phyloP scores from a whole-genome alignment of 2,888 invertebrate species.

The Caenorhabditis doughertyi region DNA sequence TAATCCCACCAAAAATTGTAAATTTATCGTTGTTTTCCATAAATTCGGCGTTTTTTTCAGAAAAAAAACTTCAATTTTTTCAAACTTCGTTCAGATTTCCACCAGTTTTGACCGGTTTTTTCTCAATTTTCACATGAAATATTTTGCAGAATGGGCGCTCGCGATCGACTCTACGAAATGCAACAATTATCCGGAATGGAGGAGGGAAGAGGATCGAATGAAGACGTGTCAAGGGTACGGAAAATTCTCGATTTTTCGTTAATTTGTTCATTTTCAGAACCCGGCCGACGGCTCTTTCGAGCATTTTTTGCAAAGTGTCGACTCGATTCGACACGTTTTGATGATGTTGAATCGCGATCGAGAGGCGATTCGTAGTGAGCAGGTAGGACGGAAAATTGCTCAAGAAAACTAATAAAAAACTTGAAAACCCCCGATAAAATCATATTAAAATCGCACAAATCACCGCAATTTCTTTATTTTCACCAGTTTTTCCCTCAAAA shows the following conservation, averaged over 20 bases:
- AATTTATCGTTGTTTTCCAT: too few relatives aligned
- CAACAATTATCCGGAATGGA: slow-evolving; percentile 43
- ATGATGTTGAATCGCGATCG: slow-evolving; percentile 45
- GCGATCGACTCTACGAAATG: slow-evolving; percentile 52
- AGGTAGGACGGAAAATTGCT: slow-evolving; percentile 5
- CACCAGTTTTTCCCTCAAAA: too few relatives aligned
- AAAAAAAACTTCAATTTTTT: too few relatives aligned
- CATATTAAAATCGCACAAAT: background rate
- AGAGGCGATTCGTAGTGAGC: slow-evolving; percentile 31
- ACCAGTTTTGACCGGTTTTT: too few relatives aligned
- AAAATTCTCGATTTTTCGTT: background rate
- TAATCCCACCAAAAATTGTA: too few relatives aligned
- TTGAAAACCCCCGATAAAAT: background rate
- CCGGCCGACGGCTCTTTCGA: slow-evolving; percentile 23
- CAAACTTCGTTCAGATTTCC: too few relatives aligned
- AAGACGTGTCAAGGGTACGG: background rate
- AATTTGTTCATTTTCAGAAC: background rate
- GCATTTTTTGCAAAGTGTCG: slow-evolving; percentile 41
- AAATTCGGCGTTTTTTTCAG: too few relatives aligned
- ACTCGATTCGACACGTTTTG: slow-evolving; percentile 44
- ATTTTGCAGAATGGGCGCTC: slow-evolving; percentile 16
- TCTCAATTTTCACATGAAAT: background rate
- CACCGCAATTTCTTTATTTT: too few relatives aligned
- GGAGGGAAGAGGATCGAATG: background rate
- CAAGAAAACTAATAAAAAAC: background rate